Evolutionary conservation across 2,797 vertebrate genomes (phyloP).

Genomic region (Leptodactylus fallax): DNA sequence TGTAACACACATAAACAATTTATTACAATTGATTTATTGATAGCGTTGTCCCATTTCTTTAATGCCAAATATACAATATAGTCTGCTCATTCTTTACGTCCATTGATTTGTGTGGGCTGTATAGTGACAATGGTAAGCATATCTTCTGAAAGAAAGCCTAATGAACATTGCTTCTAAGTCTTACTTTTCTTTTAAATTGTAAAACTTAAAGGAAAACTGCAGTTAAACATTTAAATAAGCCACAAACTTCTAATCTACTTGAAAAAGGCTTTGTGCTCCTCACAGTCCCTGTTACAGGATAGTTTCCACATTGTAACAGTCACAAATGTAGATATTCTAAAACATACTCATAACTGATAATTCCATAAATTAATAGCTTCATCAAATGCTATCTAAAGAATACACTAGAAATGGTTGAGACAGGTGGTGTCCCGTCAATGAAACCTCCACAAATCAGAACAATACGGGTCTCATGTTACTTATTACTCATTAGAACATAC

Average conservation of each 20-base stretch:
- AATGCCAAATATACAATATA: slow-evolving; percentile 42
- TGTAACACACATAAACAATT: slow-evolving; percentile 39
- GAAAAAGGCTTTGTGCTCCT: neutral
- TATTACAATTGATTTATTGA: slow-evolving; percentile 49
- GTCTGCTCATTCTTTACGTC: slow-evolving; percentile 22
- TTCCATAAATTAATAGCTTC: neutral
- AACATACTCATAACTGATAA: neutral
- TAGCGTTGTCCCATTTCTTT: slow-evolving; percentile 31
- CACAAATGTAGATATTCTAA: neutral
- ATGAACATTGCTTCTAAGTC: neutral
- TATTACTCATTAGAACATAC: neutral
- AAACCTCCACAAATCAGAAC: neutral
- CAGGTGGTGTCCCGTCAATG: neutral
- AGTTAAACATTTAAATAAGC: neutral
- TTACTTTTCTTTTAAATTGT: neutral
- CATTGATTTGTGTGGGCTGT: slow-evolving; percentile 36
- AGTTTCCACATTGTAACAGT: no score
- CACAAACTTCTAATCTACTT: neutral
- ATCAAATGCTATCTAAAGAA: neutral
- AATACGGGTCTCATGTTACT: neutral
- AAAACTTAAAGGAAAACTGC: neutral
- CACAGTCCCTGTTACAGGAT: neutral
- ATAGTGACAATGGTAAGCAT: slow-evolving; percentile 7
- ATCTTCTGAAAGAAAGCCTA: slow-evolving; percentile 16
- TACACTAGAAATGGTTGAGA: neutral